Conservation (phyloP, 2,888 invertebrate species). For the Lithophane leautieri region DNA sequence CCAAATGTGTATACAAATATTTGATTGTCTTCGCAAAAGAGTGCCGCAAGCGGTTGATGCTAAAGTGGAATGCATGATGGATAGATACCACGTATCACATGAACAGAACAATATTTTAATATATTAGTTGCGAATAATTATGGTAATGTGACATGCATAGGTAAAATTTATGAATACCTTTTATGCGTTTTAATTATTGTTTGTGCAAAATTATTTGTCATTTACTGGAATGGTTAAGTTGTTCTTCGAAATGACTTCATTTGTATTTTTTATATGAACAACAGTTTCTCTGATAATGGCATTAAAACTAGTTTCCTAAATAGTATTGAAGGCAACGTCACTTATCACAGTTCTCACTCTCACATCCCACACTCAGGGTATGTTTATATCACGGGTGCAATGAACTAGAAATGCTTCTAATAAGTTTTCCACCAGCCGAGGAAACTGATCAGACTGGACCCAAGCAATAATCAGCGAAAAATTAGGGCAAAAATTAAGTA, state of each 20-base stretch:
- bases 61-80: slow-evolving; percentile 55
- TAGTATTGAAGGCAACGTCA: neutral
- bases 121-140: slow-evolving; percentile 36
- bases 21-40: slow-evolving; percentile 61
- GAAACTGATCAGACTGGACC: slow-evolving; percentile 9
- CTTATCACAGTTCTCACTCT: neutral
- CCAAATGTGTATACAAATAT: slow-evolving; percentile 64
- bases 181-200: neutral
- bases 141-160: slow-evolving; percentile 28
- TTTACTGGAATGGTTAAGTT: neutral
- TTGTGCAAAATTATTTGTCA: neutral
- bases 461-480: slow-evolving; percentile 13
- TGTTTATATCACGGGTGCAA: slow-evolving; percentile 28
- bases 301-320: neutral
- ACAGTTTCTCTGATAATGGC: neutral
- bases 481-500: slow-evolving; percentile 12
- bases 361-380: too few species aligned
- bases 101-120: slow-evolving; percentile 50
- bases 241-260: neutral
- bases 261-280: neutral
- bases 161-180: slow-evolving; percentile 30
- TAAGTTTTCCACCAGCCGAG: neutral
- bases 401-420: slow-evolving; percentile 30
- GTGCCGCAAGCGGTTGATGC: slow-evolving; percentile 24
- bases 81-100: slow-evolving; percentile 47